phyloP scores from a whole-genome alignment of 2,113 vertebrate genomes.

The Tringa solitaria region DNA sequence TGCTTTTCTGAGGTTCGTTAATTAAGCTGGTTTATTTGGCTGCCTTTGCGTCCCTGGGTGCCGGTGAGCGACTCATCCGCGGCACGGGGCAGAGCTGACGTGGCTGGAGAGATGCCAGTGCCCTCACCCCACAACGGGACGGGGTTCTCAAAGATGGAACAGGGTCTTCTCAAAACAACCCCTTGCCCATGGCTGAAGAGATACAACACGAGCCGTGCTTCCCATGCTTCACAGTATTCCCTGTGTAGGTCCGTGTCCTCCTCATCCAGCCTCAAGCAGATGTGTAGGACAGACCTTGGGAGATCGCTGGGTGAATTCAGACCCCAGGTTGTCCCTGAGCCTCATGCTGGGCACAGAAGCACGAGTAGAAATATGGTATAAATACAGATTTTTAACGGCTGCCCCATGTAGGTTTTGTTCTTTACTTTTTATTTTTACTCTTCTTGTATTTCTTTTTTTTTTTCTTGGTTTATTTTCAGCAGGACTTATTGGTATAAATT shows the following conservation, averaged over 20 bases:
- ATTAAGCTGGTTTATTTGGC: constrained; percentile 3
- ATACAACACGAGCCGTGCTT: rapidly evolving
- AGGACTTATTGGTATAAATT: no score
- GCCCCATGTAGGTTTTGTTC: not conserved
- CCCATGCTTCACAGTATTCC: not conserved
- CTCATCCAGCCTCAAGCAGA: no score
- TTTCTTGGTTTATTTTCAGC: no score
- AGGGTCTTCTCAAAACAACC: not conserved
- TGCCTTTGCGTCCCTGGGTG: not conserved
- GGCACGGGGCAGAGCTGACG: not conserved
- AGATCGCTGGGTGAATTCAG: not conserved
- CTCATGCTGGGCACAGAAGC: not conserved
- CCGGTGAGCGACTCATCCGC: not conserved
- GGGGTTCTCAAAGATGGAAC: not conserved
- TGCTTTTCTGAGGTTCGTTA: not conserved
- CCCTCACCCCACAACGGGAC: rapidly evolving
- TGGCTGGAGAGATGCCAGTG: not conserved
- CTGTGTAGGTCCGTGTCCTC: not conserved
- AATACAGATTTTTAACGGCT: not conserved
- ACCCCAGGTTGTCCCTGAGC: not conserved
- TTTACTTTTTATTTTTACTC: not conserved
- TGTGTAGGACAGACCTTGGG: not conserved
- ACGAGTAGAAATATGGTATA: not conserved
- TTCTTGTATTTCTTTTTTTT: not conserved
- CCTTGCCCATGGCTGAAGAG: not conserved